These are phyloP conservation scores for Caprella mutica DNA, from an alignment of 2,888 invertebrate genomes.

Conservation along the genomic window DNA sequence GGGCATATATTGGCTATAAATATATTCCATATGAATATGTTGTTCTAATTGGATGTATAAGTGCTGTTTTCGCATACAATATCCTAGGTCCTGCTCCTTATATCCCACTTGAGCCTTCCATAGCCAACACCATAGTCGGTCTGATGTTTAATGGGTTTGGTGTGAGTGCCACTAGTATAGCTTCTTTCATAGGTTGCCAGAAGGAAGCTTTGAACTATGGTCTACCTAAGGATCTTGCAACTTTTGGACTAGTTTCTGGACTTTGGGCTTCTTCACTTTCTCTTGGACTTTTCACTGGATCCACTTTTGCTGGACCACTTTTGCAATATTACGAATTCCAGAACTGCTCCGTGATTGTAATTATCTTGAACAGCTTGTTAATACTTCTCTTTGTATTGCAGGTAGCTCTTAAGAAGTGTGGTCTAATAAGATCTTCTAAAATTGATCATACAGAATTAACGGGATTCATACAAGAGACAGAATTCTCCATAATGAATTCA, in stretches of 20 bases:
- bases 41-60: constrained; percentile 54
- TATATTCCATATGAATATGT: constrained; percentile 55
- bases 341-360: constrained; percentile 45
- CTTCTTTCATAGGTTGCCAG: constrained; percentile 72
- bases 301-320: constrained; percentile 60
- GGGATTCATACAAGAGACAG: too few relatives aligned
- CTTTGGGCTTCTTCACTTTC: constrained; percentile 84
- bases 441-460: too few relatives aligned
- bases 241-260: constrained; percentile 77
- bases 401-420: too few relatives aligned
- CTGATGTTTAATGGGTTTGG: constrained; percentile 65
- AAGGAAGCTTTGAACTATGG: constrained; percentile 63
- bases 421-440: too few relatives aligned
- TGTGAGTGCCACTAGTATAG: constrained; percentile 69
- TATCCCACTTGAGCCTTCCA: constrained; percentile 43
- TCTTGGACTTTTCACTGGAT: constrained; percentile 72
- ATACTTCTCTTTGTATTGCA: not conserved
- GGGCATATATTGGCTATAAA: constrained; percentile 70
- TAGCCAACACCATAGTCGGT: constrained; percentile 21
- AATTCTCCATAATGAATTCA: too few relatives aligned
- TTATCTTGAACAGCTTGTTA: not conserved
- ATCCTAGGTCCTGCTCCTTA: constrained; percentile 75
- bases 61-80: constrained; percentile 56
- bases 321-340: constrained; percentile 61
- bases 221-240: constrained; percentile 71